Evolutionary conservation across 1,140 invertebrate genomes (phyloP).

Genomic region (Hirudo medicinalis): DNA sequence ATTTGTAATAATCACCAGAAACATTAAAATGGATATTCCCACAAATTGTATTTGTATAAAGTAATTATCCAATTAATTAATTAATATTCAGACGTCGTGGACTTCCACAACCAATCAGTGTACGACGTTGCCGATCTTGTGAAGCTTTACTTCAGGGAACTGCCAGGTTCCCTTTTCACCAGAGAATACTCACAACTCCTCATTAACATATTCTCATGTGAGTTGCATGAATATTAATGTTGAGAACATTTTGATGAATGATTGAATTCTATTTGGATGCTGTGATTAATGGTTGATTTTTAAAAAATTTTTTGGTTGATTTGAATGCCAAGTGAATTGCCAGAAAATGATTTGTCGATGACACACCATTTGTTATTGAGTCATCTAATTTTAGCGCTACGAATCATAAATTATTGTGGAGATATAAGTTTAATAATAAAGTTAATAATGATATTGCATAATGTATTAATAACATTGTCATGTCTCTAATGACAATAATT

Average conservation of each 20-base stretch:
- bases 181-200: slow-evolving; percentile 88
- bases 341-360: slow-evolving; percentile 12
- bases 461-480: too few relatives aligned
- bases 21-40: too few relatives aligned
- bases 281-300: slow-evolving; percentile 13
- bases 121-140: slow-evolving; percentile 90
- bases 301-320: slow-evolving; percentile 41
- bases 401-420: too few relatives aligned
- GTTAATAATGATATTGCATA: too few relatives aligned
- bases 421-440: too few relatives aligned
- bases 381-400: not conserved
- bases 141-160: slow-evolving; percentile 86
- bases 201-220: slow-evolving; percentile 57
- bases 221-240: slow-evolving; percentile 34
- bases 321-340: slow-evolving; percentile 13
- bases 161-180: slow-evolving; percentile 79
- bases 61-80: too few relatives aligned
- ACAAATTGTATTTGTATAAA: too few relatives aligned
- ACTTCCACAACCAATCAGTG: slow-evolving; percentile 65
- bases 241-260: slow-evolving; percentile 16
- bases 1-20: too few relatives aligned
- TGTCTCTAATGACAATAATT: too few relatives aligned
- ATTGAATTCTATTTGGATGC: slow-evolving; percentile 32
- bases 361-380: slow-evolving; percentile 1
- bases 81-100: slow-evolving; percentile 31